Percentiles rank a stretch among this genome's conserved stretches.
phyloP scores from a whole-genome alignment of 1,140 invertebrate genomes.

The Drosophila mojavensis region DNA sequence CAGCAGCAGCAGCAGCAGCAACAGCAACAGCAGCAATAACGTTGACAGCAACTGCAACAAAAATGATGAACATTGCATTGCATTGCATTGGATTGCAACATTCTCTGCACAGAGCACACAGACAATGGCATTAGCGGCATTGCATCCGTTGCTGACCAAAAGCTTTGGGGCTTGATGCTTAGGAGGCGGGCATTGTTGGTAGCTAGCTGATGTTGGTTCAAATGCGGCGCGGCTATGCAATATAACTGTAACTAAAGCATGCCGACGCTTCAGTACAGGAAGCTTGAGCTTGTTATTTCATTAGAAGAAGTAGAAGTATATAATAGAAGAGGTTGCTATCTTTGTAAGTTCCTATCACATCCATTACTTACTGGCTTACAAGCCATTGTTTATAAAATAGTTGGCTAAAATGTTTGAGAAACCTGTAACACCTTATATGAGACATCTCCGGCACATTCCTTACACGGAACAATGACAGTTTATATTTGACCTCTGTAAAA shows the following conservation, averaged over 20 bases:
- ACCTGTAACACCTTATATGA: no score
- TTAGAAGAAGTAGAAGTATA: neutral
- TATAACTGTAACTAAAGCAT: constrained; percentile 41
- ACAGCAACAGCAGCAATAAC: constrained; percentile 1
- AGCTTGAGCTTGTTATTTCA: constrained; percentile 22
- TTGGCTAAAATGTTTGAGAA: no score
- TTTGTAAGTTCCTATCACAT: no score
- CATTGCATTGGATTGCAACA: constrained; percentile 11
- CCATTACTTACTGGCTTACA: no score
- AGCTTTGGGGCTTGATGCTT: constrained; percentile 24
- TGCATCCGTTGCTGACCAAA: constrained; percentile 9
- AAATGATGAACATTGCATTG: constrained; percentile 3
- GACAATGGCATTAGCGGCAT: neutral
- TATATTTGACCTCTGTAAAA: no score
- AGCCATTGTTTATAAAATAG: no score
- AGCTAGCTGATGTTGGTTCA: constrained; percentile 60
- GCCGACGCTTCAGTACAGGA: constrained; percentile 22
- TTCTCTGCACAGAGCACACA: constrained; percentile 35
- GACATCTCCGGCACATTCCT: no score
- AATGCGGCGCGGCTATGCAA: constrained; percentile 22
- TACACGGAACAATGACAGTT: no score
- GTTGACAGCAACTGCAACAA: constrained; percentile 11
- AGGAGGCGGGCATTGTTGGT: constrained; percentile 54
- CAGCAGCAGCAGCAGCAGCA: constrained; percentile 1
- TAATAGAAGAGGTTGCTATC: no score